Percentiles rank a stretch among this genome's conserved stretches.
Conservation (phyloP, 2,797 vertebrate species). For the Heterohyrax brucei region DNA sequence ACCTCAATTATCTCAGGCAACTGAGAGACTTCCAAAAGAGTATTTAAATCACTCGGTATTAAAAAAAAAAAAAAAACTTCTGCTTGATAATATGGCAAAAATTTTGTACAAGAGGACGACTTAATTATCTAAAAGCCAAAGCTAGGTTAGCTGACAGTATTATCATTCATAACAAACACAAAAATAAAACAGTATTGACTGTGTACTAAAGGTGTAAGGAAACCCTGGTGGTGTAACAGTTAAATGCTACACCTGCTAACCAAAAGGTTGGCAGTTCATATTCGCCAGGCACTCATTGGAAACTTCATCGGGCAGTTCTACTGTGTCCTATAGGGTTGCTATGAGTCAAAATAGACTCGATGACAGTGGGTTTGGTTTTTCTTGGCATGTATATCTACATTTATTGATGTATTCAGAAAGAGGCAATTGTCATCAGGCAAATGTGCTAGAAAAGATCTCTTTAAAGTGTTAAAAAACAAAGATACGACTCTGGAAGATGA, state of each 20-base stretch:
- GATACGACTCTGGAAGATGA: not conserved
- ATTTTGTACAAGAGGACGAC: not conserved
- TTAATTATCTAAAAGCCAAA: slow-evolving; percentile 7
- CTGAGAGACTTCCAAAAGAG: not conserved
- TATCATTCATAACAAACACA: slow-evolving; percentile 1
- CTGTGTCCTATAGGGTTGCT: too few species aligned
- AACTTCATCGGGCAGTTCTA: too few species aligned
- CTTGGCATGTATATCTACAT: not conserved
- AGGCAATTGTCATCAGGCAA: not conserved
- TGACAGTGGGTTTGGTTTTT: too few species aligned
- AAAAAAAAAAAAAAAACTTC: slow-evolving; percentile 1
- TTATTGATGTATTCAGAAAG: not conserved
- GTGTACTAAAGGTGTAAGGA: not conserved
- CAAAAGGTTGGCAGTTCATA: too few species aligned
- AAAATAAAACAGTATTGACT: slow-evolving; percentile 3
- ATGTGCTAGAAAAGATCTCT: too few species aligned
- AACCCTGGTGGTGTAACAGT: too few species aligned
- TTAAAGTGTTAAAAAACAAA: too few species aligned
- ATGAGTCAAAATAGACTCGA: too few species aligned
- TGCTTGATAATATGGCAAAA: not conserved
- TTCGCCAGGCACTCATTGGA: too few species aligned
- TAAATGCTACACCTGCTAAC: too few species aligned
- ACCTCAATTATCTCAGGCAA: not conserved
- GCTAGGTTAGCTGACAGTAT: not conserved
- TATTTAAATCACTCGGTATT: slow-evolving; percentile 9